Base-by-base conservation (phyloP, 2,888 invertebrate genomes). In the Apotomis capreana region DNA sequence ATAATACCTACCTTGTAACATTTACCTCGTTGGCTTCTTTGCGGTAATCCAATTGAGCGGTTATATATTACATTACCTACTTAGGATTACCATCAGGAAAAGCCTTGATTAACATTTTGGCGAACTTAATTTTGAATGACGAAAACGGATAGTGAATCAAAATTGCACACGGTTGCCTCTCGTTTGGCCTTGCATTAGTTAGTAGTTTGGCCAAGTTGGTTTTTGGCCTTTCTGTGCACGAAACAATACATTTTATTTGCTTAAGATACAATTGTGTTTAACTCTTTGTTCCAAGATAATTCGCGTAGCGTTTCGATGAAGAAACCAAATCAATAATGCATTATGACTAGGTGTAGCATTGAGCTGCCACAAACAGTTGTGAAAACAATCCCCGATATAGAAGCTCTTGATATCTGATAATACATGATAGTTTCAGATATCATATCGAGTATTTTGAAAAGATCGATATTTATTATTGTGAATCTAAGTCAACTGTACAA, bases 171-270 rank as follows among this genome's bases (percentile, higher is more conserved):
- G 76, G 75, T 76, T 74, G 78, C 81, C 84, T 83, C 84, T 86
- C 84, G 78, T 76, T 81, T 82, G 84, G 82, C 89, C 89, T 89
- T 87, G 88, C 79, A 65, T 77, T 80, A 79, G 80, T 72, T 73
- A 68, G 57, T 80, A 79, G 77, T 82, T 83, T 78, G 80, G 75
- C 79, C 77, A 78, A 78, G 73, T 80, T 80, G 75, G 77, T 70
- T 77, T 78, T 82, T 77, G 78, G 79, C 83, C 82, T 85, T 84
- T 83, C 78, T 81, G 79, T 75, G 26, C 57, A 69, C 77, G 78
- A 82, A 82, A 83, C 81, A 80, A 81, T 77, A 77, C 64, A 67
- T 63, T 62, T 62, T 37, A 62, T 67, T 67, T 67, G 67, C 10
- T 57, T 26, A 71, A 57, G 61, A 44, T 61, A 61, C 70, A 67